A percentile compares a stretch with the other conserved stretches of the same genome.
Evolutionary conservation across 1,140 invertebrate species (phyloP).

Genomic region (Habropoda laboriosa): DNA sequence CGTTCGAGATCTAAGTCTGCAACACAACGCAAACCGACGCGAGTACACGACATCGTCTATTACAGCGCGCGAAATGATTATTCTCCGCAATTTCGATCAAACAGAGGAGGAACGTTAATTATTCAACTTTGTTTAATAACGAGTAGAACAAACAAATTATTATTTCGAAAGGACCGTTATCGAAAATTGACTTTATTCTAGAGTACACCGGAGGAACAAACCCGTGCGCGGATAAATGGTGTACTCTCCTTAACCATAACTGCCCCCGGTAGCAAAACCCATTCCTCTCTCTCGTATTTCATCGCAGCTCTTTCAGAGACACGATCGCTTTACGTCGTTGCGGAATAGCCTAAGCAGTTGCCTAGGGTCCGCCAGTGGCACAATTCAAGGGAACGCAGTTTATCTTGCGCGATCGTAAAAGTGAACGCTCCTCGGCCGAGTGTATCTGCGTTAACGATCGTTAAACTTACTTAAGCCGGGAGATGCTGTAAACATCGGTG

Average conservation of each 20-base stretch:
- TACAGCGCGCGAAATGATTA: too few relatives aligned
- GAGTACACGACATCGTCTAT: too few relatives aligned
- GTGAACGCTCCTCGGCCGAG: conserved; percentile 37
- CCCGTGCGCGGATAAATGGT: not conserved
- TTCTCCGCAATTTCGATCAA: too few relatives aligned
- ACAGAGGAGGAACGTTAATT: too few relatives aligned
- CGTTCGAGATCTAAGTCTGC: too few relatives aligned
- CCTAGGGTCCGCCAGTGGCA: conserved; percentile 15
- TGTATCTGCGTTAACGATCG: conserved; percentile 63
- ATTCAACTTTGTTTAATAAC: too few relatives aligned
- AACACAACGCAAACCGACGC: too few relatives aligned
- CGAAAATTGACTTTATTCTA: too few relatives aligned
- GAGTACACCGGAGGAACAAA: not conserved
- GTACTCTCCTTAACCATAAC: too few relatives aligned
- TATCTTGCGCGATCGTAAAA: conserved; percentile 58
- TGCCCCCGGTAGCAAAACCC: not conserved
- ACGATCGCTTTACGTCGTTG: conserved; percentile 20
- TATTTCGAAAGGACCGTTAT: too few relatives aligned
- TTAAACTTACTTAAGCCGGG: conserved; percentile 60
- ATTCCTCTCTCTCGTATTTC: conserved; percentile 30
- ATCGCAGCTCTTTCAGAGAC: conserved; percentile 40
- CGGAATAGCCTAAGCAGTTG: conserved; percentile 14
- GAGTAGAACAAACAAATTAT: too few relatives aligned
- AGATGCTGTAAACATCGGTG: conserved; percentile 50
- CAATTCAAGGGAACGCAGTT: conserved; percentile 50